phyloP scores from a whole-genome alignment of 2,888 invertebrate species.

The Drosophila maculinotata region DNA sequence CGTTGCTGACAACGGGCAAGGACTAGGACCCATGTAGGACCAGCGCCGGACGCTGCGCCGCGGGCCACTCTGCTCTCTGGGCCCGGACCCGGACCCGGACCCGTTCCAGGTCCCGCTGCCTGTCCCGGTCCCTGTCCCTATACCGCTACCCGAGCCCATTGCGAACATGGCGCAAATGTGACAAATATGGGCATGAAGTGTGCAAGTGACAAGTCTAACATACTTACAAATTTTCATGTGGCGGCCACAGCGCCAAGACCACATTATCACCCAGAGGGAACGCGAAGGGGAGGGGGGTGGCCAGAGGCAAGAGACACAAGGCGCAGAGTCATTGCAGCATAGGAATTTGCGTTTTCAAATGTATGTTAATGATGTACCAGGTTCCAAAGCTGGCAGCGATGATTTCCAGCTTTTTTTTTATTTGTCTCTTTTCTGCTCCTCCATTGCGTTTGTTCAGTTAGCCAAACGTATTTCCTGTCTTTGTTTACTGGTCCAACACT shows the following conservation, averaged over 20 bases:
- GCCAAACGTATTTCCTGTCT: slow-evolving; percentile 74
- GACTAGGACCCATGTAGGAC: slow-evolving; percentile 45
- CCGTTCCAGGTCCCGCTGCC: too few species aligned
- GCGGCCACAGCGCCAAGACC: slow-evolving; percentile 49
- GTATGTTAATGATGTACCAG: slow-evolving; percentile 75
- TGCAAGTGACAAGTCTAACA: slow-evolving; percentile 82
- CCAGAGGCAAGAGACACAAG: slow-evolving; percentile 5
- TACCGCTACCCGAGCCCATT: slow-evolving; percentile 27
- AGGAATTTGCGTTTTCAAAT: slow-evolving; percentile 78
- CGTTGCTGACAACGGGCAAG: slow-evolving; percentile 50
- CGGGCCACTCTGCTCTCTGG: slow-evolving; percentile 26
- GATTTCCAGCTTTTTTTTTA: slow-evolving; percentile 63
- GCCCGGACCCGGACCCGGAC: not conserved
- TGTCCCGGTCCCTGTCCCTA: too few species aligned
- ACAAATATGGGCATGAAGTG: slow-evolving; percentile 82
- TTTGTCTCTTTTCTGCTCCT: not conserved
- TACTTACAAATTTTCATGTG: slow-evolving; percentile 78
- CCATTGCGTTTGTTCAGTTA: slow-evolving; percentile 47
- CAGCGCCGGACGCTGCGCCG: slow-evolving; percentile 50
- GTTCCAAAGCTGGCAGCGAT: slow-evolving; percentile 47
- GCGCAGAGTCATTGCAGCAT: slow-evolving; percentile 35
- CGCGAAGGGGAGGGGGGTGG: not conserved
- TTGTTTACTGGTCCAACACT: slow-evolving; percentile 59
- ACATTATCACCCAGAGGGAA: slow-evolving; percentile 63
- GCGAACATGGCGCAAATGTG: slow-evolving; percentile 80